Base-by-base conservation (phyloP, 2,888 invertebrate genomes). In the Deilephila elpenor region DNA sequence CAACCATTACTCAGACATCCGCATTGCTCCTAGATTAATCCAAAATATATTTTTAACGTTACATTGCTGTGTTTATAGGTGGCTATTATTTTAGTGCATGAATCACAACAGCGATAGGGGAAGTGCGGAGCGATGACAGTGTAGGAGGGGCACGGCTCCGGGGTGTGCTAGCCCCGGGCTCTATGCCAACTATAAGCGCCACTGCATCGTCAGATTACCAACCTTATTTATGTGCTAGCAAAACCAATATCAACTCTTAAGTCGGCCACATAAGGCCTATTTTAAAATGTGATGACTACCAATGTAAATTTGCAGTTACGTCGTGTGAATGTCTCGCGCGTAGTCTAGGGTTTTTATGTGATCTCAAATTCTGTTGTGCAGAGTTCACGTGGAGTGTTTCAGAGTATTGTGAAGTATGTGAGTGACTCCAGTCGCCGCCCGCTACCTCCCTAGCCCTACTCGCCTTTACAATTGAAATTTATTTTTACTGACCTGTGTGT, bases 181-280 rank as follows among this genome's bases (percentile, higher is more conserved):
- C 78, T 79, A 83, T 89, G 93, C 93, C 93, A 93, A 93, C 84
- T 86, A 88, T 85, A 88, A 92, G 93, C 93, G 93, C 93, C 93
- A 90, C 90, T 91, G 91, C 92, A 91, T 80, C 86, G 87, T 86
- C 85, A 86, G 84, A 83, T 84, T 83, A 80, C 89, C 81, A 81
- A 80, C 75, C 83, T 82, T 83, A 79, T 80, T 78, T 75, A 82
- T 80, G 86, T 78, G 75, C 76, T 76, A 73, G 74, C 76, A 78
- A 80, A 81, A 71, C 73, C 61, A 77, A 74, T 76, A 74, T 73
- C 71, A 78, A 82, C 75, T 78, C 80, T 82, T 86, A 86, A 83
- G 80, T 44, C 73, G 79, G 73, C 72, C 71, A 20, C 74, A 79
- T 88, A 91, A 84, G 85, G 87, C 82, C 77, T 79, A 87, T 80